These are phyloP conservation scores for Drosophila neotestacea DNA, from an alignment of 2,888 invertebrate species.

Conservation along the genomic window DNA sequence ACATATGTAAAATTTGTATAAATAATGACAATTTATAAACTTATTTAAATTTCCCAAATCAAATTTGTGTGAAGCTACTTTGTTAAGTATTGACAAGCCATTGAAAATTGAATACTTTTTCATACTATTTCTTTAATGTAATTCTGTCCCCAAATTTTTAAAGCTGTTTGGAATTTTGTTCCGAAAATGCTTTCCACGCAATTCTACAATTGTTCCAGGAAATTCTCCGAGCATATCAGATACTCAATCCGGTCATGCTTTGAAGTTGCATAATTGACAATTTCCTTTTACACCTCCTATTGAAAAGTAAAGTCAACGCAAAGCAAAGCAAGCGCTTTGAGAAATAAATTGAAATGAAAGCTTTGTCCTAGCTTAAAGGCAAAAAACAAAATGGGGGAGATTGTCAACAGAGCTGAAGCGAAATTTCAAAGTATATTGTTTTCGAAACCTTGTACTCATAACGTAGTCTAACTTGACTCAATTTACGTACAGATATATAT, in stretches of 20 bases:
- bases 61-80: too few species aligned
- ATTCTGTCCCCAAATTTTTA: neutral
- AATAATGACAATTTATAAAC: neutral
- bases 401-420: neutral
- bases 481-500: neutral
- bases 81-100: too few species aligned
- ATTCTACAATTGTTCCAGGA: slow-evolving; percentile 8
- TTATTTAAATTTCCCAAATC: too few species aligned
- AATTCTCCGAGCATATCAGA: slow-evolving; percentile 11
- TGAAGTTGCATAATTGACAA: slow-evolving; percentile 34
- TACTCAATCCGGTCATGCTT: slow-evolving; percentile 14
- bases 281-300: slow-evolving; percentile 25
- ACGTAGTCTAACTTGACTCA: slow-evolving; percentile 7
- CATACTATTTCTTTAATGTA: neutral
- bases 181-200: neutral
- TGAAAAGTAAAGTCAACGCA: slow-evolving; percentile 7
- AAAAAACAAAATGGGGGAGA: neutral
- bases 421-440: neutral
- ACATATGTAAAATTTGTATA: neutral
- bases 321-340: neutral
- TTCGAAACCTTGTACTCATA: slow-evolving; percentile 13
- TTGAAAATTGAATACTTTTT: neutral
- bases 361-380: slow-evolving; percentile 10
- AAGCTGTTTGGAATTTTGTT: neutral
- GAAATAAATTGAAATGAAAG: slow-evolving; percentile 27